A percentile compares a stretch with the other conserved stretches of the same genome.
Evolutionary conservation across 2,797 vertebrate genomes (phyloP).

Genomic region (Channallabes apus): DNA sequence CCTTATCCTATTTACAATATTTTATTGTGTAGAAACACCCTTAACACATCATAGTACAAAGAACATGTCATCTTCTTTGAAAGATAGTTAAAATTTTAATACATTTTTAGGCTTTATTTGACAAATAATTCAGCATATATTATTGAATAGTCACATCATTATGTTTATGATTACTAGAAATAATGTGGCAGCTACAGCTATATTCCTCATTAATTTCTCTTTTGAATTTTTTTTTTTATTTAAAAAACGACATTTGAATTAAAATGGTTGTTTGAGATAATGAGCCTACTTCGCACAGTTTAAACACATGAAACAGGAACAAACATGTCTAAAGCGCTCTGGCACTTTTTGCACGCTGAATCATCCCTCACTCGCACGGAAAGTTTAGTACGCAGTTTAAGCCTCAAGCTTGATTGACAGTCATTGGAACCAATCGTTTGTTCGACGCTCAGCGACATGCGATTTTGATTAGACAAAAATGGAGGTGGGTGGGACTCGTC

Average conservation of each 20-base stretch:
- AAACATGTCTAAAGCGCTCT: slow-evolving; percentile 4
- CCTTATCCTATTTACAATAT: background rate
- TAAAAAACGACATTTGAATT: no score
- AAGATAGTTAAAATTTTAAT: background rate
- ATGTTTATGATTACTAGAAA: background rate
- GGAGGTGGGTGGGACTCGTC: slow-evolving; percentile 36
- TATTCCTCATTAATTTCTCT: background rate
- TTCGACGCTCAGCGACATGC: no score
- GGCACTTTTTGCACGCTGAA: background rate
- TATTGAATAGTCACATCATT: background rate
- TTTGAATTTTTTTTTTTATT: background rate
- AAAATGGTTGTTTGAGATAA: no score
- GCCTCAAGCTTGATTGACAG: slow-evolving; percentile 20
- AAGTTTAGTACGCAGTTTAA: background rate
- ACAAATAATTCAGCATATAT: background rate
- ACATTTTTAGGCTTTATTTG: background rate
- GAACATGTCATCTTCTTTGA: background rate
- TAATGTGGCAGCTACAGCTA: background rate
- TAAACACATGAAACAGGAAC: background rate
- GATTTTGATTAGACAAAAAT: slow-evolving; percentile 36
- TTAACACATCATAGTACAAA: background rate
- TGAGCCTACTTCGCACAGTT: background rate
- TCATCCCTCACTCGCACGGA: background rate
- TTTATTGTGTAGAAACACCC: background rate
- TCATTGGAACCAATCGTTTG: slow-evolving; percentile 5